Evolutionary conservation across 2,888 invertebrate genomes (phyloP).

Genomic region (Mythimna impura): DNA sequence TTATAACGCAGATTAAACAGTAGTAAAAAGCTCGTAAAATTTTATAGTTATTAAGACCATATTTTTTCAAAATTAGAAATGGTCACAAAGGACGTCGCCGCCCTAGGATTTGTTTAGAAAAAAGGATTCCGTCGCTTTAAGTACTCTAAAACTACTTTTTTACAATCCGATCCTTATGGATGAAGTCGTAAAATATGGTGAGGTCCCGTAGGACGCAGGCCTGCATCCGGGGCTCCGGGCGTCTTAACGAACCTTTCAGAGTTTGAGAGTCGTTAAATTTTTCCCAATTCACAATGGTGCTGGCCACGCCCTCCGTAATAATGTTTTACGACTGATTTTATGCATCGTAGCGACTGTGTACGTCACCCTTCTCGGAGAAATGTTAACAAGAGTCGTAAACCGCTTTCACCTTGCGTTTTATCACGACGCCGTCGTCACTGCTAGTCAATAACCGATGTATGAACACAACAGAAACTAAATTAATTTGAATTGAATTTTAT

Average conservation of each 20-base stretch:
- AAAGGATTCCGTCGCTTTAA: conserved; percentile 80
- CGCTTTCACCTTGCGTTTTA: conserved; percentile 64
- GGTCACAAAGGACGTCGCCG: conserved; percentile 82
- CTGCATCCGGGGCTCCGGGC: conserved; percentile 75
- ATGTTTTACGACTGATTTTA: conserved; percentile 79
- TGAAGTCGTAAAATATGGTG: conserved; percentile 84
- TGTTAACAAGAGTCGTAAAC: conserved; percentile 72
- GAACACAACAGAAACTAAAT: conserved; percentile 54
- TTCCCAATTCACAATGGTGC: conserved; percentile 72
- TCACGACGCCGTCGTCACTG: conserved; percentile 50
- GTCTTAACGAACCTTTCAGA: conserved; percentile 78
- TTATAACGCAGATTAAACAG: conserved; percentile 87
- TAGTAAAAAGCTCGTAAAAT: conserved; percentile 87
- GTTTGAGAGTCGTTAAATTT: conserved; percentile 80
- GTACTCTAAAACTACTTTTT: conserved; percentile 77
- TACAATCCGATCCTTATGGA: conserved; percentile 78
- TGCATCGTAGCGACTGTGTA: conserved; percentile 69
- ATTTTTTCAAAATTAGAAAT: conserved; percentile 85
- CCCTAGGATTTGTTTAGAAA: conserved; percentile 75
- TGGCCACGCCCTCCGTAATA: conserved; percentile 71
- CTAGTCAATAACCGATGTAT: conserved; percentile 59
- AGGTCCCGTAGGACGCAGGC: conserved; percentile 67
- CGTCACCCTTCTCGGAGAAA: conserved; percentile 68
- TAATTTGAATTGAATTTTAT: conserved; percentile 59
- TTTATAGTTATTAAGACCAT: conserved; percentile 84